Evolutionary conservation across 2,797 vertebrate genomes (phyloP).

Genomic region (Kryptopterus vitreolus): DNA sequence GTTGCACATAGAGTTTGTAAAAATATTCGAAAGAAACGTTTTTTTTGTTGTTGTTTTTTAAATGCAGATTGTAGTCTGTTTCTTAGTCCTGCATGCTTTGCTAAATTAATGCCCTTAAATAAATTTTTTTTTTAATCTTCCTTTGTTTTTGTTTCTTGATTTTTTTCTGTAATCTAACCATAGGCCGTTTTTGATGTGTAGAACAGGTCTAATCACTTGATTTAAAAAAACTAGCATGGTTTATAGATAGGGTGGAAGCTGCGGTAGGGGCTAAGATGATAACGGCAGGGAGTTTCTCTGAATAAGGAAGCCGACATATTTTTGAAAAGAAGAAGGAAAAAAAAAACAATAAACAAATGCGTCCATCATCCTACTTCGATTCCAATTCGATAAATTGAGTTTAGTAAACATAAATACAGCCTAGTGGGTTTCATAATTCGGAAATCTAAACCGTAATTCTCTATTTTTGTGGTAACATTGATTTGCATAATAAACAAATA

Average conservation of each 20-base stretch:
- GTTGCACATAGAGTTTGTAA: constrained; percentile 52
- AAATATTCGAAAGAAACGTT: constrained; percentile 68
- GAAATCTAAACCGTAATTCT: too few species aligned
- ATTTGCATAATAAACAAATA: background rate
- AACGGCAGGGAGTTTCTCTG: constrained; percentile 69
- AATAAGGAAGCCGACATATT: constrained; percentile 79
- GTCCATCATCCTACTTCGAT: constrained; percentile 61
- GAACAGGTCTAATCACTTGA: constrained; percentile 81
- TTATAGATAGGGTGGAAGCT: constrained; percentile 70
- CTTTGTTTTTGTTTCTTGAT: constrained; percentile 62
- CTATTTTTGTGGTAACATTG: background rate
- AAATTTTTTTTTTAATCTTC: constrained; percentile 61
- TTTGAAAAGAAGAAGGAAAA: constrained; percentile 67
- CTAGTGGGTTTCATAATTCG: constrained; percentile 25
- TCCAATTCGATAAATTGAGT: background rate
- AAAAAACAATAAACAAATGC: constrained; percentile 78
- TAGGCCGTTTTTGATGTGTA: constrained; percentile 84
- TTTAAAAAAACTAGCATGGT: constrained; percentile 80
- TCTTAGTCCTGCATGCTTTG: constrained; percentile 99
- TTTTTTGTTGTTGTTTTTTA: constrained; percentile 51
- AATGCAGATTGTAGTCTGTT: constrained; percentile 76
- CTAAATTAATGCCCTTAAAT: constrained; percentile 89
- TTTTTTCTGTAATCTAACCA: constrained; percentile 90
- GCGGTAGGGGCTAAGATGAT: constrained; percentile 71
- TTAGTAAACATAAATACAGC: background rate